Evolutionary conservation across 1,140 invertebrate species (phyloP).

Genomic region (Pseudomyrmex gracilis): DNA sequence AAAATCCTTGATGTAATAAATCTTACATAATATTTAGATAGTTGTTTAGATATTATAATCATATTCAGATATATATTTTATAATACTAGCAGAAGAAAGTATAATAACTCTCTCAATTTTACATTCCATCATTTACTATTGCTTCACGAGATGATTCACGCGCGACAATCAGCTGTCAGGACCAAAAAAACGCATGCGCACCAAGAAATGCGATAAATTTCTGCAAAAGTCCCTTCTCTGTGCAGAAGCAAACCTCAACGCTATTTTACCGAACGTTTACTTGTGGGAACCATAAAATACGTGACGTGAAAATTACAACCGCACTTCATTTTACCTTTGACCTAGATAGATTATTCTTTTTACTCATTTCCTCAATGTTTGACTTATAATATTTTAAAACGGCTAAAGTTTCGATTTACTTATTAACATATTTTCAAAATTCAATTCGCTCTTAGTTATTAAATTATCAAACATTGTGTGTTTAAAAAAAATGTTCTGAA

Average conservation of each 20-base stretch:
- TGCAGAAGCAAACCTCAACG: neutral
- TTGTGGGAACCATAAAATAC: constrained; percentile 7
- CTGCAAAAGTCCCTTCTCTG: constrained; percentile 20
- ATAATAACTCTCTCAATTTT: neutral
- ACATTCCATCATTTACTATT: neutral
- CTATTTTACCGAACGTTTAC: constrained; percentile 21
- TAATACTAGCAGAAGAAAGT: no score
- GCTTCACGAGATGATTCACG: neutral
- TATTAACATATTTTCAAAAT: neutral
- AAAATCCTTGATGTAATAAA: neutral
- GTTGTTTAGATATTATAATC: neutral
- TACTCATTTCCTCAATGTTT: neutral
- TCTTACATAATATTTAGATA: neutral
- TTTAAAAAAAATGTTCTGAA: no score
- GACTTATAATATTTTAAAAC: neutral
- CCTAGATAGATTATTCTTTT: neutral
- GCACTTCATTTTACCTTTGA: neutral
- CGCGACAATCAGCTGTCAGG: constrained; percentile 17
- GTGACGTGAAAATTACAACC: neutral
- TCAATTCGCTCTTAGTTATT: neutral
- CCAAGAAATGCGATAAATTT: constrained; percentile 4
- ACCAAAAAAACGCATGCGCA: neutral
- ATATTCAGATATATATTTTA: no score
- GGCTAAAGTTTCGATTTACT: neutral
- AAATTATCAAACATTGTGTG: neutral